These are phyloP conservation scores for Dendrocincla fuliginosa DNA, from an alignment of 2,797 vertebrate species.

Conservation along the genomic window DNA sequence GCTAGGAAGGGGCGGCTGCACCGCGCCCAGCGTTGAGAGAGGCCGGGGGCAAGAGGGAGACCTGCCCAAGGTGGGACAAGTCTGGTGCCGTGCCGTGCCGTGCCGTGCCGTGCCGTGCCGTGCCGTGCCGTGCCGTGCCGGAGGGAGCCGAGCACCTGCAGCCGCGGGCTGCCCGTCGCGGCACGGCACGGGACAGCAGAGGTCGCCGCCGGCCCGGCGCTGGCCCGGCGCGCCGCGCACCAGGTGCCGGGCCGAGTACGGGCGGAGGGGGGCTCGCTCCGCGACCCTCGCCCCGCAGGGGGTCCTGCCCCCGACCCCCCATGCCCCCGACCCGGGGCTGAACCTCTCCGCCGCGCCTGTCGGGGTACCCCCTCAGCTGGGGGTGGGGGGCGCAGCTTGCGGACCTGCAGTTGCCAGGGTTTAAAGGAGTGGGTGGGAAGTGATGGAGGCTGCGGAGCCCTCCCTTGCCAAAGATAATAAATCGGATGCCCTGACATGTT, in stretches of 20 bases:
- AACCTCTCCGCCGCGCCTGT: not conserved
- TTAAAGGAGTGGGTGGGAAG: conserved; percentile 20
- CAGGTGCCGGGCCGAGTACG: not conserved
- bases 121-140: not conserved
- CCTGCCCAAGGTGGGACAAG: not conserved
- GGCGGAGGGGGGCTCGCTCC: not conserved
- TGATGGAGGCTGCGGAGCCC: conserved; percentile 24
- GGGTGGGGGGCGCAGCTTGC: not conserved
- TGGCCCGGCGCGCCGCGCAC: not conserved
- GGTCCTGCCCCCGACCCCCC: not conserved
- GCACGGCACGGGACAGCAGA: conserved; percentile 67
- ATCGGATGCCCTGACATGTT: conserved; percentile 8
- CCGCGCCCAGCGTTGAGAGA: not conserved
- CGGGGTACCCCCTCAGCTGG: not conserved
- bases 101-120: not conserved
- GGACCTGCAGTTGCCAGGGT: not conserved
- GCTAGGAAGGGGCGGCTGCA: not conserved
- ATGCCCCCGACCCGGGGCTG: not conserved
- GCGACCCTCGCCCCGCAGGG: not conserved
- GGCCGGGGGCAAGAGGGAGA: not conserved
- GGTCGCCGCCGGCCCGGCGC: conserved; percentile 69
- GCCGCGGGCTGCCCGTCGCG: not conserved
- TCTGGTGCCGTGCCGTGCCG: not conserved
- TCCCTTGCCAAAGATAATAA: conserved; percentile 48
- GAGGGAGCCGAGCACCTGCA: conserved; percentile 56